Evolutionary conservation across 2,797 vertebrate species (phyloP).

Genomic region (Melanotaenia trifasciata): DNA sequence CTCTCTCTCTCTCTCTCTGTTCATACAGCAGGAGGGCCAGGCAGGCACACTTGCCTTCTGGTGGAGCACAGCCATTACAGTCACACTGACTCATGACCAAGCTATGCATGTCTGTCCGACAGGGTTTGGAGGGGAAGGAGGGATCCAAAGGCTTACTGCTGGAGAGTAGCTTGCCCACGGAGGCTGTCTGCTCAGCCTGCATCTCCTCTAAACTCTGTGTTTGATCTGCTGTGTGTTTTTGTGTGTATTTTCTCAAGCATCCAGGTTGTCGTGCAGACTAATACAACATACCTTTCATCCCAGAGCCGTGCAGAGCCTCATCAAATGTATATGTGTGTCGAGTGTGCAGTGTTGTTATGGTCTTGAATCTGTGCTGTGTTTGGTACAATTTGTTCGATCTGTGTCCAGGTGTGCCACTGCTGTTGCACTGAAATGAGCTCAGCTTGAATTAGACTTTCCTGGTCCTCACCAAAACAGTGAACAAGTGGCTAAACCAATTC

Average conservation of each 20-base stretch:
- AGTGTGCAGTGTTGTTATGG: constrained; percentile 60
- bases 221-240: constrained; percentile 60
- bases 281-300: constrained; percentile 74
- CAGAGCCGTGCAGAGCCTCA: constrained; percentile 69
- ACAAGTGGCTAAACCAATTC: constrained; percentile 45
- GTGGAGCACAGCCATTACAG: constrained; percentile 68
- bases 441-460: constrained; percentile 59
- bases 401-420: constrained; percentile 77
- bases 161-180: constrained; percentile 58
- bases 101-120: constrained; percentile 80
- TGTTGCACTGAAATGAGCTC: constrained; percentile 67
- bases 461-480: constrained; percentile 53
- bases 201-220: constrained; percentile 83
- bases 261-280: constrained; percentile 72
- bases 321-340: constrained; percentile 35
- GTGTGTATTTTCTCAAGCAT: constrained; percentile 71
- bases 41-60: constrained; percentile 64
- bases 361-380: constrained; percentile 65
- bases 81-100: constrained; percentile 75
- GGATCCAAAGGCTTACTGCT: constrained; percentile 55
- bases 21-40: constrained; percentile 71
- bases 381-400: constrained; percentile 72
- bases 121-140: constrained; percentile 81
- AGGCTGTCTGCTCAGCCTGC: constrained; percentile 68
- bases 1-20: constrained; percentile 61